phyloP scores from a whole-genome alignment of 23 tunicate species.

The Ciona savignyi region DNA sequence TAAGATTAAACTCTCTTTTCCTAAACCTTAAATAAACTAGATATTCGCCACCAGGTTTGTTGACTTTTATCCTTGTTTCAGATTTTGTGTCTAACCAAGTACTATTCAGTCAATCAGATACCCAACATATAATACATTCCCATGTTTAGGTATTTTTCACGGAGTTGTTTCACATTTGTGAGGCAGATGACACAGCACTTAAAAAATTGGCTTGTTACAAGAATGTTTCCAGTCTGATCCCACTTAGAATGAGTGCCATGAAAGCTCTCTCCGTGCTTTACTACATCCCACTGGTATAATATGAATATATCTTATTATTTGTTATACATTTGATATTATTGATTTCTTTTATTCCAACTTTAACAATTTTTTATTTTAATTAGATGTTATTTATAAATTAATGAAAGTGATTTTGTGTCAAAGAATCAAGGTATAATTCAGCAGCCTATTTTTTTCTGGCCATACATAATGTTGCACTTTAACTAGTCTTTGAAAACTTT shows the following conservation, averaged over 20 bases:
- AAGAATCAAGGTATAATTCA: background rate
- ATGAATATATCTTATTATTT: too few relatives aligned
- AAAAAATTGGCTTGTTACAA: slow-evolving; percentile 91
- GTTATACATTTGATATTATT: slow-evolving; percentile 4
- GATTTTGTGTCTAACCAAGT: too few relatives aligned
- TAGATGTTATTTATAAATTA: background rate
- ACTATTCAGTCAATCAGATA: too few relatives aligned
- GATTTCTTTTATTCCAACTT: background rate
- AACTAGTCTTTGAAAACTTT: too few relatives aligned
- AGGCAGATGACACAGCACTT: slow-evolving; percentile 73
- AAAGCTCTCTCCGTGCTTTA: slow-evolving; percentile 71
- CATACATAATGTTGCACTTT: too few relatives aligned
- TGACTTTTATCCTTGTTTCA: too few relatives aligned
- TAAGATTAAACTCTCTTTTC: too few relatives aligned
- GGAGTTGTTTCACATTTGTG: slow-evolving; percentile 93
- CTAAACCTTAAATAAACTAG: too few relatives aligned
- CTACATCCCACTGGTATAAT: slow-evolving; percentile 75
- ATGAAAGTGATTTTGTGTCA: too few relatives aligned
- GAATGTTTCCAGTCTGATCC: slow-evolving; percentile 60
- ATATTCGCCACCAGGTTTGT: too few relatives aligned
- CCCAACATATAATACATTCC: too few relatives aligned
- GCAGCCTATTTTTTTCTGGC: too few relatives aligned
- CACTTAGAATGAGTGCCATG: slow-evolving; percentile 91
- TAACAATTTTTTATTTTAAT: background rate
- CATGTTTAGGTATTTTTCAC: slow-evolving; percentile 89